Conservation (phyloP, 2,888 invertebrate species). For the Acleris literana region DNA sequence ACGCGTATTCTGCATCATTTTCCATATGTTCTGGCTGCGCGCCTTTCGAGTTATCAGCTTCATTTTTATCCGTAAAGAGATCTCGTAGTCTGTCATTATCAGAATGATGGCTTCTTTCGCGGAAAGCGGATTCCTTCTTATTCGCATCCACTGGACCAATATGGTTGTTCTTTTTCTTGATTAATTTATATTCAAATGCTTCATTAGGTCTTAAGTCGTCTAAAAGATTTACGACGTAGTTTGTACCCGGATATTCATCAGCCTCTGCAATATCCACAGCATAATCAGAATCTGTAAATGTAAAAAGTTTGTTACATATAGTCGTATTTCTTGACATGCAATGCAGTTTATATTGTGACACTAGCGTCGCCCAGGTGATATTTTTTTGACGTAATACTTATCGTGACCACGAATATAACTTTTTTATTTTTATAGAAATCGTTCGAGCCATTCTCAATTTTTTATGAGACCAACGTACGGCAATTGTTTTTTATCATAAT, state of each 20-base stretch:
- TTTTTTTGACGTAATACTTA: too few species aligned
- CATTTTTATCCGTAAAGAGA: slow-evolving; percentile 67
- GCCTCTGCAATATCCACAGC: slow-evolving; percentile 64
- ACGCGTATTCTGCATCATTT: slow-evolving; percentile 80
- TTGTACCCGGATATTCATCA: slow-evolving; percentile 64
- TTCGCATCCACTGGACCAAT: slow-evolving; percentile 44
- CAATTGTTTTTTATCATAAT: too few species aligned
- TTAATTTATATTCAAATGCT: slow-evolving; percentile 81
- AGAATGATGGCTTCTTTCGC: slow-evolving; percentile 71
- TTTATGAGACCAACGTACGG: too few species aligned
- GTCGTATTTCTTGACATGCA: too few species aligned
- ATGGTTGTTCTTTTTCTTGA: slow-evolving; percentile 76
- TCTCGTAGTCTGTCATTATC: slow-evolving; percentile 72
- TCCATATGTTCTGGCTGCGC: slow-evolving; percentile 57
- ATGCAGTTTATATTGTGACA: too few species aligned
- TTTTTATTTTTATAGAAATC: too few species aligned
- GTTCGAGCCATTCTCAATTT: too few species aligned
- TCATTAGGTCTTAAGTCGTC: slow-evolving; percentile 75
- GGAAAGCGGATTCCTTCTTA: slow-evolving; percentile 73
- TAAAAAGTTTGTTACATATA: too few species aligned
- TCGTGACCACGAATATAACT: too few species aligned
- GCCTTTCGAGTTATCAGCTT: slow-evolving; percentile 61
- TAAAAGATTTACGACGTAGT: slow-evolving; percentile 68
- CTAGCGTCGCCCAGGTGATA: too few species aligned
- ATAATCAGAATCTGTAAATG: slow-evolving; percentile 69